Evolutionary conservation across 2,888 invertebrate genomes (phyloP), one percentile per base, ranked within the genome.

Genomic region (Eutolmus rufibarbis): DNA sequence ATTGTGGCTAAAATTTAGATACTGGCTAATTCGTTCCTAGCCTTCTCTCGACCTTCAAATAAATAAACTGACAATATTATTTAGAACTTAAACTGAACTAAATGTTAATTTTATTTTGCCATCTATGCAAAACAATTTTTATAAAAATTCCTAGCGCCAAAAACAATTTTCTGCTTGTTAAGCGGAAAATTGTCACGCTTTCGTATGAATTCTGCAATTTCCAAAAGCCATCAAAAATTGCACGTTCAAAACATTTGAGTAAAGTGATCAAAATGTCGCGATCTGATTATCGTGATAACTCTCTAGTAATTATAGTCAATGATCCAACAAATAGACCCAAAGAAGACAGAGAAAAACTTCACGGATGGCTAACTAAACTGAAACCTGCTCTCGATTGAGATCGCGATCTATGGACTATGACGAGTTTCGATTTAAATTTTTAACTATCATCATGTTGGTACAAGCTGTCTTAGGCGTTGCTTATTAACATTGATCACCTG

Each of bases 401-500:
- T 86, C 79, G 88, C 76, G 86, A 88, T 88, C 84, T 74, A 23
- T 19, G 19, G 23, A n/a, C 40, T 19, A 66, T 66, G 74, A 66
- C 40, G 84, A 84, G 88, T 88, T 87, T 85, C 88, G 81, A 81
- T 88, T 88, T 88, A 86, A 56, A 74, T 88, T 87, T 87, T 78
- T 40, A 87, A 46, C 87, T 88, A 88, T 88, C 84, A 66, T 74
- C 88, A 19, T 87, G 86, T 87, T 77, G 57, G 86, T 82, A 82
- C 77, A 34, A 82, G 86, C 86, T 88, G 88, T 86, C 88, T 37
- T 86, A 56, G 74, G 74, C 34, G 84, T 84, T 78, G 82, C 84
- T 84, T 88, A 88, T 88, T 88, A 88, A 88, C 88, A 88, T 88
- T 88, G 88, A 88, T 88, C 88, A 87, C 87, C 74, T 23, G 78